These are phyloP conservation scores for Drosophila suboccidentalis DNA, from an alignment of 2,888 invertebrate species.

Conservation along the genomic window DNA sequence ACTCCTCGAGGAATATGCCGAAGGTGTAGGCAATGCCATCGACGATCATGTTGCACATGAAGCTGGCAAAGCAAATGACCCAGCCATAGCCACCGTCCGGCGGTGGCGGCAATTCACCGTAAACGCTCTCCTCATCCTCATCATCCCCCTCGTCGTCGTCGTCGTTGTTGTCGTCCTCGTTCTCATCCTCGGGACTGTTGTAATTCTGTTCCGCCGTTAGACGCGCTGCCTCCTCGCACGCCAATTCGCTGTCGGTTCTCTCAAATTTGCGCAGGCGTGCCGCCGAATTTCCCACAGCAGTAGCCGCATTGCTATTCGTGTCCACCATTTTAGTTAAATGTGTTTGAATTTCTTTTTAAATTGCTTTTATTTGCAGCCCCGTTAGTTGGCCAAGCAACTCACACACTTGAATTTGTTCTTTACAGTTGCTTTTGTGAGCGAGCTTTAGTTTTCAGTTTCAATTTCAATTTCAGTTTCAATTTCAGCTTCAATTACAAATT, in stretches of 20 bases:
- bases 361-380: constrained; percentile 29
- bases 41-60: constrained; percentile 99
- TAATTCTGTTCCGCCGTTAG: constrained; percentile 89
- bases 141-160: constrained; percentile 87
- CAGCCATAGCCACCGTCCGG: constrained; percentile 96
- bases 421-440: neutral
- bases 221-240: constrained; percentile 93
- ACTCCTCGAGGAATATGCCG: constrained; percentile 94
- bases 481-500: constrained; percentile 40
- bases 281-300: constrained; percentile 64
- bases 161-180: constrained; percentile 58
- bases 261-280: constrained; percentile 86
- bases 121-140: constrained; percentile 88
- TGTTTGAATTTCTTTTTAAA: constrained; percentile 30
- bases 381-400: constrained; percentile 22
- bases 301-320: constrained; percentile 61
- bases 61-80: constrained; percentile 98
- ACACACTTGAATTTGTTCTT: constrained; percentile 9
- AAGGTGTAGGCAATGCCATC: constrained; percentile 99
- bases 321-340: constrained; percentile 71
- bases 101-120: constrained; percentile 93
- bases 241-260: constrained; percentile 93
- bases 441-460: constrained; percentile 26
- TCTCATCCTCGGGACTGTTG: constrained; percentile 84
- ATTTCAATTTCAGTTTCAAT: constrained; percentile 9